A percentile compares a stretch with the other conserved stretches of the same genome.
These are phyloP conservation scores for Apotomis betuletana DNA, from an alignment of 2,888 invertebrate species.

Conservation along the genomic window DNA sequence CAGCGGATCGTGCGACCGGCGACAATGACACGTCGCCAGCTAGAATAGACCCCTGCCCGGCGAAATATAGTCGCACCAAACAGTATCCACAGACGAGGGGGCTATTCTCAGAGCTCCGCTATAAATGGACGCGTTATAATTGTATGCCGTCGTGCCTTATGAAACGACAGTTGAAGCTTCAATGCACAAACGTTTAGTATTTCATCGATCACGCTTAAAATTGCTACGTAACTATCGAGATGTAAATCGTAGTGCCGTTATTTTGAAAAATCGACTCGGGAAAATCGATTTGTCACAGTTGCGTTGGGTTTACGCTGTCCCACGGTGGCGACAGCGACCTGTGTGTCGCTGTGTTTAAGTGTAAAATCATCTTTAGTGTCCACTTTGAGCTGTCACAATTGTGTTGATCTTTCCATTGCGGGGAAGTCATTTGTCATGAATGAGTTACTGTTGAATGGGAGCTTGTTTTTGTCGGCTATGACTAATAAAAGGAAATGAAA, in stretches of 20 bases:
- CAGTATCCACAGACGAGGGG: constrained; percentile 42
- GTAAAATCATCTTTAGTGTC: constrained; percentile 71
- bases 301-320: constrained; percentile 77
- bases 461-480: constrained; percentile 23
- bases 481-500: constrained; percentile 32
- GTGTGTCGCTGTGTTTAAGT: constrained; percentile 60
- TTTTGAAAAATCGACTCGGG: constrained; percentile 79
- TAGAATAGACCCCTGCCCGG: constrained; percentile 55
- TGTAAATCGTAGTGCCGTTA: constrained; percentile 81
- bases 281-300: constrained; percentile 78
- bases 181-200: constrained; percentile 78
- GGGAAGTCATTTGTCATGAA: constrained; percentile 37
- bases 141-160: constrained; percentile 73
- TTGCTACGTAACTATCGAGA: constrained; percentile 78
- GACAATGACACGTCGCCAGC: constrained; percentile 76
- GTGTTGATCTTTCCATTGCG: constrained; percentile 45
- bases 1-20: constrained; percentile 80
- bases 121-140: constrained; percentile 59
- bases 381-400: constrained; percentile 58
- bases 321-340: constrained; percentile 66
- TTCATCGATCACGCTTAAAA: constrained; percentile 81
- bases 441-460: constrained; percentile 29
- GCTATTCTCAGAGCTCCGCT: constrained; percentile 54
- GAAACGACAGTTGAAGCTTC: constrained; percentile 80
- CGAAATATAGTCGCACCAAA: constrained; percentile 40